Evolutionary conservation across 2,888 invertebrate genomes (phyloP).

Genomic region (Microdon myrmicae): DNA sequence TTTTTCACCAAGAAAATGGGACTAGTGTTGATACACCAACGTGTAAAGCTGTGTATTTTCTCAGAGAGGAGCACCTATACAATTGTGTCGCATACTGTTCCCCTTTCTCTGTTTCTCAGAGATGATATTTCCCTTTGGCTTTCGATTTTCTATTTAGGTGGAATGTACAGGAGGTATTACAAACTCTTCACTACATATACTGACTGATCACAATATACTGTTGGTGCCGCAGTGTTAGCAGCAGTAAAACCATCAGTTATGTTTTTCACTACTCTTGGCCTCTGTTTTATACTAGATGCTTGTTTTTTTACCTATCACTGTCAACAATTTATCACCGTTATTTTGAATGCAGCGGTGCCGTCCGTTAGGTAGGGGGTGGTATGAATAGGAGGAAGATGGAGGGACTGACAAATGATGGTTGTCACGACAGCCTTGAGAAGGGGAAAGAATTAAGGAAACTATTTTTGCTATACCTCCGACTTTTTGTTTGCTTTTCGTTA

Average conservation of each 20-base stretch:
- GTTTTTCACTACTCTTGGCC: constrained; percentile 10
- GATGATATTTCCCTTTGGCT: constrained; percentile 17
- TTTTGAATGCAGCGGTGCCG: constrained; percentile 18
- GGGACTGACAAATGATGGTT: constrained; percentile 13
- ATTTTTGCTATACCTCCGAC: constrained; percentile 6
- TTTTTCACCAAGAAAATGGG: constrained; percentile 23
- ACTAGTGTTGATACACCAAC: too few relatives aligned
- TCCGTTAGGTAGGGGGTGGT: too few relatives aligned
- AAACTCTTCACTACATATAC: too few relatives aligned
- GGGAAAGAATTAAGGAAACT: constrained; percentile 17
- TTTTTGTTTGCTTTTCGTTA: constrained; percentile 11
- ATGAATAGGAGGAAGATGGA: constrained; percentile 17
- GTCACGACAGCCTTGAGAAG: constrained; percentile 48
- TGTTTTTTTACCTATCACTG: constrained; percentile 24
- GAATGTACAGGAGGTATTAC: too few relatives aligned
- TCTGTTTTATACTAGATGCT: not conserved
- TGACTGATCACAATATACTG: too few relatives aligned
- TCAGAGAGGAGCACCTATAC: too few relatives aligned
- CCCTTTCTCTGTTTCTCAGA: too few relatives aligned
- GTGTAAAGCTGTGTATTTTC: too few relatives aligned
- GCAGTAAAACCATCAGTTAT: constrained; percentile 21
- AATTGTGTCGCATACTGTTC: too few relatives aligned
- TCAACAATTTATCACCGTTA: constrained; percentile 49
- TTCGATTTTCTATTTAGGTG: constrained; percentile 22
- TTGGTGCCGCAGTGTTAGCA: too few relatives aligned